Conservation (phyloP, 2,797 vertebrate genomes). For the Pelobates cultripes region DNA sequence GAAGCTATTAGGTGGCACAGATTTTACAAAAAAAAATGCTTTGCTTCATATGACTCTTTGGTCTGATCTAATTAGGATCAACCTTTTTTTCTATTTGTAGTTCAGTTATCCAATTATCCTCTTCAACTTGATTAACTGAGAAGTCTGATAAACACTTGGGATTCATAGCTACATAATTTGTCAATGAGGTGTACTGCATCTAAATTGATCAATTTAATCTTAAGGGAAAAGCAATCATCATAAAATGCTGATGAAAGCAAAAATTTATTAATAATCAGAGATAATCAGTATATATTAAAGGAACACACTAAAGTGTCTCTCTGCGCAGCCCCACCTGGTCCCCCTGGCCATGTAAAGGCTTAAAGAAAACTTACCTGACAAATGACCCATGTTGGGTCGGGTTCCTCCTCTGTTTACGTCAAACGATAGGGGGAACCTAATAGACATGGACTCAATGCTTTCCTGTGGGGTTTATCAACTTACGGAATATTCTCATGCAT, state of each 20-base stretch:
- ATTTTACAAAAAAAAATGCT: slow-evolving; percentile 23
- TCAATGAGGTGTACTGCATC: slow-evolving; percentile 51
- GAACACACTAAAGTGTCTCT: no score
- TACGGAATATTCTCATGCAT: no score
- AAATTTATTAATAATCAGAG: slow-evolving; percentile 32
- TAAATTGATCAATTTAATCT: slow-evolving; percentile 57
- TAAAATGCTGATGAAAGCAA: slow-evolving; percentile 48
- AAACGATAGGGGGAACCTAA: no score
- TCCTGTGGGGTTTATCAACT: no score
- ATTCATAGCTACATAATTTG: slow-evolving; percentile 55
- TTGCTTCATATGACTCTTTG: slow-evolving; percentile 36
- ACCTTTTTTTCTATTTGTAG: slow-evolving; percentile 37
- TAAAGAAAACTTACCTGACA: neutral
- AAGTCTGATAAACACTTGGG: slow-evolving; percentile 48
- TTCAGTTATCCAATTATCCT: slow-evolving; percentile 50
- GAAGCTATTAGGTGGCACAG: slow-evolving; percentile 2
- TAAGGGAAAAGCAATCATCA: slow-evolving; percentile 54
- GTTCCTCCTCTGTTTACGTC: no score
- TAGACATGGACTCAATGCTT: no score
- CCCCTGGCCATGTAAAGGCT: no score
- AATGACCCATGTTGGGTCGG: no score
- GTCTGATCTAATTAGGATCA: slow-evolving; percentile 49
- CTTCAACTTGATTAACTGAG: slow-evolving; percentile 55
- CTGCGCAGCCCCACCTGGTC: no score
- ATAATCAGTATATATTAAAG: slow-evolving; percentile 4